Conservation (phyloP, 2,888 invertebrate species). For the Odontothrips loti region DNA sequence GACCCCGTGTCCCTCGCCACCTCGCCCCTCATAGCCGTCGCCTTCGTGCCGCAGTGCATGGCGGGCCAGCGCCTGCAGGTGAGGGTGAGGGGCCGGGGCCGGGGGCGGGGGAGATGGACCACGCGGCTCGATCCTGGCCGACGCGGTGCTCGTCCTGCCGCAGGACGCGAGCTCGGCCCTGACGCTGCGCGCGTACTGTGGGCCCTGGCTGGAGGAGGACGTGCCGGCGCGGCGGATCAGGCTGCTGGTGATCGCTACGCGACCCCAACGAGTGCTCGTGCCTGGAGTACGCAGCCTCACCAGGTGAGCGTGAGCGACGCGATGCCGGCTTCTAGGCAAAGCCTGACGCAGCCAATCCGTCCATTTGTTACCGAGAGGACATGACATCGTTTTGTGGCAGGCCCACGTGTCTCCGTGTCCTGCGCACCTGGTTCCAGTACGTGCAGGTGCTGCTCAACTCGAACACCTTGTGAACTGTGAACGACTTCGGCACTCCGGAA, state of each 20-base stretch:
- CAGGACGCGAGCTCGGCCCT: not conserved
- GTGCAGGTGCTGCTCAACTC: slow-evolving; percentile 5
- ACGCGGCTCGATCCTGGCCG: too few species aligned
- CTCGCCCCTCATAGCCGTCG: not conserved
- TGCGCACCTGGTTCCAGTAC: not conserved
- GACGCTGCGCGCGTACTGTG: not conserved
- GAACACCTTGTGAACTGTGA: not conserved
- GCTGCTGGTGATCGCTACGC: not conserved
- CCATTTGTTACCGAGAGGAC: too few species aligned
- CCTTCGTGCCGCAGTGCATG: not conserved
- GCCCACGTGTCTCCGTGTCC: not conserved
- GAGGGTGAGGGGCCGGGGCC: too few species aligned
- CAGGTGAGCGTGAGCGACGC: not conserved
- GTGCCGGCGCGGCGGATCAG: not conserved
- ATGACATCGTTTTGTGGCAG: not conserved
- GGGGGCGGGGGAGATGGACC: too few species aligned
- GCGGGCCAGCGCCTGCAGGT: not conserved
- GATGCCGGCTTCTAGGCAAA: too few species aligned
- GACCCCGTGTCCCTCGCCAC: not conserved
- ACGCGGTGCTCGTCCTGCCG: not conserved
- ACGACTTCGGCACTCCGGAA: too few species aligned
- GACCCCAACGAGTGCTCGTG: not conserved
- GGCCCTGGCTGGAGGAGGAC: slow-evolving; percentile 6
- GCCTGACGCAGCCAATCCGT: not conserved
- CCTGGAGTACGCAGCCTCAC: not conserved